A percentile compares a stretch with the other conserved stretches of the same genome.
phyloP scores from a whole-genome alignment of 2,888 invertebrate genomes.

The Keiferia lycopersicella region DNA sequence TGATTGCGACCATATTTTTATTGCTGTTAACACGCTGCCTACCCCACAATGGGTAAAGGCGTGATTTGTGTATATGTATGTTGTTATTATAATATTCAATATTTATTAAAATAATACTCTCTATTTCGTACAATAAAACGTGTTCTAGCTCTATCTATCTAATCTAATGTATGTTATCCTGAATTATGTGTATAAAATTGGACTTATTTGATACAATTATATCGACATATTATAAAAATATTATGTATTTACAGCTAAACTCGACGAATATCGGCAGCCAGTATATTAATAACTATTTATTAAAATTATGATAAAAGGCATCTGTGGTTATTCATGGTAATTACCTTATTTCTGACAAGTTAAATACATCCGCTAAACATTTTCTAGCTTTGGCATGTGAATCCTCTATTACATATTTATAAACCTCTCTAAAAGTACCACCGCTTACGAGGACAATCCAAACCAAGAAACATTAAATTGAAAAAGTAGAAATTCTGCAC shows the following conservation, averaged over 20 bases:
- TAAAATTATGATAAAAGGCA: slow-evolving; percentile 6
- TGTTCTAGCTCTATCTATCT: neutral
- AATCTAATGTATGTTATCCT: neutral
- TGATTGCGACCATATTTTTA: too few species aligned
- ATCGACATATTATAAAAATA: neutral
- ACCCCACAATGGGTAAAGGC: too few species aligned
- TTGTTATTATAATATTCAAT: too few species aligned
- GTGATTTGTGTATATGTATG: too few species aligned
- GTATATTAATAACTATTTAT: slow-evolving; percentile 10
- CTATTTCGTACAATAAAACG: neutral
- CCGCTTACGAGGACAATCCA: neutral
- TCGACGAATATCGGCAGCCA: slow-evolving; percentile 4
- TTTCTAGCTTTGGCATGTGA: slow-evolving; percentile 9
- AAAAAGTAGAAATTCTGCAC: neutral
- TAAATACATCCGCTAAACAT: slow-evolving; percentile 2
- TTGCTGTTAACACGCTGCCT: too few species aligned
- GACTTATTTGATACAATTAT: neutral
- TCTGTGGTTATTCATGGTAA: neutral
- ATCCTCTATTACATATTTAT: neutral
- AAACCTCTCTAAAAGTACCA: neutral
- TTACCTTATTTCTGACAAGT: slow-evolving; percentile 8
- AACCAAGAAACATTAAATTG: neutral
- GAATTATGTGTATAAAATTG: neutral
- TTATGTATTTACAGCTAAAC: slow-evolving; percentile 3
- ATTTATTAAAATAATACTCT: too few species aligned